Base-by-base conservation (phyloP, 2,797 vertebrate species). In the Scarus forsteni region DNA sequence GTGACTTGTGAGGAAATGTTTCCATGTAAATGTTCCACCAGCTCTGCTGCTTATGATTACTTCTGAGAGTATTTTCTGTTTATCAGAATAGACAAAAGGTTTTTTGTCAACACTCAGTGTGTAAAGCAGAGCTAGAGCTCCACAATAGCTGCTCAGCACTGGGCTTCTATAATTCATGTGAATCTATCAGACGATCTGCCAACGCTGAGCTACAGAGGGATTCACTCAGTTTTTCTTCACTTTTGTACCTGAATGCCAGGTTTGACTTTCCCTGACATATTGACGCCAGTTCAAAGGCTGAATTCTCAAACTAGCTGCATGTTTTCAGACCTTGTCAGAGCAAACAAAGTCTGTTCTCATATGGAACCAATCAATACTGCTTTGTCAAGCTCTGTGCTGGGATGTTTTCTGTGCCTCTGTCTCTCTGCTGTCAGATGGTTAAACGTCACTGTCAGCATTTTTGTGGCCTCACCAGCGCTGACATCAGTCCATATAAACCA, bases 391-490 rank as follows among this genome's bases (percentile, higher is more conserved):
- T 50, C 46, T 36, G 44, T 60, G 36, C 61, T 60, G 14, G 50
- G 60, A 61, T 42, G 18, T 69, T 74, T 77, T 74, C 60, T 64
- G 46, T 16, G 42, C 59, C 45, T 73, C 53, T 66, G 64, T 71
- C 45, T 73, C 73, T 68, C 36, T 63, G 50, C 88, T 78, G 83
- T 85, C 87, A 87, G 81, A 53, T 63, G 45, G 69, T 60, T 67
- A 74, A 81, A 78, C 64, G 68, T 82, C 61, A 44, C 78, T 80
- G 85, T 85, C 88, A 76, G 80, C 66, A 66, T 81, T 75, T 70
- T 74, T 53, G 62, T 35, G 70, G 77, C 58, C 67, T 72, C 61
- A 18, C 14, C 49, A 5, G 14, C 8, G 54, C 70, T 81, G 84
- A 86, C 81, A 84, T 75, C 57, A 10, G 60, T 61, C 71, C 60